phyloP scores from a whole-genome alignment of 2,888 invertebrate species.

The Palloptera scutellata region DNA sequence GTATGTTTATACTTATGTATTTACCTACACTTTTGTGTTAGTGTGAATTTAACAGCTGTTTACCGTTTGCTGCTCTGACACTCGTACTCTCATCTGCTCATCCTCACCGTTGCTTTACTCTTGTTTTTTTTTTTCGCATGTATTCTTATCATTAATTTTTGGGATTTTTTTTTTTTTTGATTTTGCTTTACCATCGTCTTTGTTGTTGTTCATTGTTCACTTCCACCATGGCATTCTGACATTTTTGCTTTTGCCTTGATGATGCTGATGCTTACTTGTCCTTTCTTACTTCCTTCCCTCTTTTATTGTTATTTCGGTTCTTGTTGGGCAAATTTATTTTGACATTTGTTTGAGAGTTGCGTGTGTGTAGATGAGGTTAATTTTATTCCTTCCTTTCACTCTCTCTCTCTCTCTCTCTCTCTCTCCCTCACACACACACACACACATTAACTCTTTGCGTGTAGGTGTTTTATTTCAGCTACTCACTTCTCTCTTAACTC shows the following conservation, averaged over 20 bases:
- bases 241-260: constrained; percentile 46
- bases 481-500: neutral
- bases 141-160: constrained; percentile 35
- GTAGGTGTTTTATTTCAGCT: constrained; percentile 1
- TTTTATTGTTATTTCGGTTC: too few relatives aligned
- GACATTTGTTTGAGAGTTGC: constrained; percentile 33
- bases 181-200: constrained; percentile 20
- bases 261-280: constrained; percentile 28
- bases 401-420: neutral
- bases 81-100: neutral
- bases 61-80: neutral
- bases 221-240: constrained; percentile 52
- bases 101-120: neutral
- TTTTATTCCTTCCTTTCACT: constrained; percentile 13
- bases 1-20: neutral
- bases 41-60: constrained; percentile 3
- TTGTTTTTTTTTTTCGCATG: neutral
- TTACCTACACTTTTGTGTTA: neutral
- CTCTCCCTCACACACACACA: too few relatives aligned
- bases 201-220: constrained; percentile 28
- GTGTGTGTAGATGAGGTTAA: constrained; percentile 14
- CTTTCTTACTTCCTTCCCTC: constrained; percentile 31
- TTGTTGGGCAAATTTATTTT: constrained; percentile 43
- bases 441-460: neutral
- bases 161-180: constrained; percentile 20